These are phyloP conservation scores for Julus scanicus DNA, from an alignment of 2,888 invertebrate species.

Conservation along the genomic window DNA sequence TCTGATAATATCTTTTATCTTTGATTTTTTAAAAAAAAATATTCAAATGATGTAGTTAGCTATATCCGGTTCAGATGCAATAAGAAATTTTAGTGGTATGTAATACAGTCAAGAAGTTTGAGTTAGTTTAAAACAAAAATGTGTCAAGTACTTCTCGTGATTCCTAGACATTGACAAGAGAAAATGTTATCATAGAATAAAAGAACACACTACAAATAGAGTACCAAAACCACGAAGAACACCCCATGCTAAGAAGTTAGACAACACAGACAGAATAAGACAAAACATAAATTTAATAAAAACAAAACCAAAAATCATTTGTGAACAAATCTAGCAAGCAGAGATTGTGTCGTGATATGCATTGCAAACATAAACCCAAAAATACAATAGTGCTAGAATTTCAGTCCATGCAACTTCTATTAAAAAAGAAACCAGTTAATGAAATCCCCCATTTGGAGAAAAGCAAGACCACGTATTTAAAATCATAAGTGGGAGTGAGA, in stretches of 20 bases:
- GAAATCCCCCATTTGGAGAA: neutral
- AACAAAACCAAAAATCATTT: neutral
- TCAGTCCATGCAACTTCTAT: neutral
- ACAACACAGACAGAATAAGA: neutral
- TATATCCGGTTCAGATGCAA: no score
- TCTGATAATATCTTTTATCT: no score
- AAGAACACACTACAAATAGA: neutral
- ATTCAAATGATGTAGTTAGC: no score
- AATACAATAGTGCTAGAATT: neutral
- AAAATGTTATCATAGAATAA: neutral
- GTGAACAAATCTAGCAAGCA: no score
- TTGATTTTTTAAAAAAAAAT: no score
- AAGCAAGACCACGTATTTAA: neutral
- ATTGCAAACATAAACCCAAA: neutral
- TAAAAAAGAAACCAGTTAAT: neutral
- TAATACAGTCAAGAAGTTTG: neutral
- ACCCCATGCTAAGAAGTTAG: neutral
- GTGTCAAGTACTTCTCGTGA: no score
- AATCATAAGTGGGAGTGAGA: conserved; percentile 3
- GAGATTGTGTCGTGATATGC: no score
- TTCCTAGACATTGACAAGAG: neutral
- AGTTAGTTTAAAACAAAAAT: neutral
- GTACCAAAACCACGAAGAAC: neutral
- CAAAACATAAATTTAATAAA: neutral
- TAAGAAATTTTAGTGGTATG: no score